Evolutionary conservation across 2,888 invertebrate genomes (phyloP), one percentile per base, ranked within the genome.

Genomic region (Pyrrhosoma nymphula): DNA sequence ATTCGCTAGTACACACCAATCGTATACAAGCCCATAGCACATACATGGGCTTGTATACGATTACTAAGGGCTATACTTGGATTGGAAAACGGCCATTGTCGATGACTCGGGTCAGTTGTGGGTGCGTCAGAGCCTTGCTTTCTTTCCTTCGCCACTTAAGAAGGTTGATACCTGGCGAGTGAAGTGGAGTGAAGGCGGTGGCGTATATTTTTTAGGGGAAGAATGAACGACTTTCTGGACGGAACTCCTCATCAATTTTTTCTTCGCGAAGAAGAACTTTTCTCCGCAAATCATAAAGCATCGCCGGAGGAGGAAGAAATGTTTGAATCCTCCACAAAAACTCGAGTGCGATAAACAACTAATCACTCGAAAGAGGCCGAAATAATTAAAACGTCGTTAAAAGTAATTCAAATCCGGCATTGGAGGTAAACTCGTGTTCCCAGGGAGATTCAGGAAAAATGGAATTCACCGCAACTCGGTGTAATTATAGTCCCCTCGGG

Each of bases 351-450:
- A 82, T 82, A 35, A 35, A 82, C 82, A 82, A 82, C 82, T 82
- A 82, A 82, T 82, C 82, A 82, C 82, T 18, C 35, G 0, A 82
- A 82, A 35, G 30, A 82, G 82, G 82, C 30, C 82, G 16, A 82
- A 82, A 82, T 82, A 82, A 82, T 82, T 82, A 82, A 82, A 82
- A 82, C 82, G 82, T 82, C 82, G 82, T 82, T 82, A 82, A 82
- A 82, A 82, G 82, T 82, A 82, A 82, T 82, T 82, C 82, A 82
- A 82, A 82, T 82, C 82, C 82, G 82, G 82, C 18, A 8, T 35
- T 35, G 30, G 35, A 82, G 82, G 82, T 82, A 35, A 82, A 82
- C 14, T 82, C 30, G 82, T 82, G 82, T 82, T 82, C 82, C 82
- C 82, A 10, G 82, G 82, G 82, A 82, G 35, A 82, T 82, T 82